phyloP scores from a whole-genome alignment of 2,113 vertebrate genomes.

The Alouatta palliata region DNA sequence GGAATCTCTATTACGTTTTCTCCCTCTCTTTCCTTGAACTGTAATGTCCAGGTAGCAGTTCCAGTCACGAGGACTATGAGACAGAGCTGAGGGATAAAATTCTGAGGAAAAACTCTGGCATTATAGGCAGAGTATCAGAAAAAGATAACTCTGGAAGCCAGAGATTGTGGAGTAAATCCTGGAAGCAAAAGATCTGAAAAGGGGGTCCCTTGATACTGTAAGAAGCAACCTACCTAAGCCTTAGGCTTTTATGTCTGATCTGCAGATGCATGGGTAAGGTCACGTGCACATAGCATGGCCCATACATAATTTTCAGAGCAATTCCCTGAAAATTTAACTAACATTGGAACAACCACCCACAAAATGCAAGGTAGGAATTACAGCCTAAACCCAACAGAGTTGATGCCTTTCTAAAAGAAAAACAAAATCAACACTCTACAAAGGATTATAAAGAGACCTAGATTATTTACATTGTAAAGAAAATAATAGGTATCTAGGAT shows the following conservation, averaged over 20 bases:
- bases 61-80: neutral
- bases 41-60: neutral
- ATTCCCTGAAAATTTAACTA: neutral
- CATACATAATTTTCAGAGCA: neutral
- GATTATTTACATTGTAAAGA: neutral
- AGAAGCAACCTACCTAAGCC: neutral
- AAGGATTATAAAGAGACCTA: neutral
- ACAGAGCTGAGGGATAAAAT: neutral
- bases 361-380: neutral
- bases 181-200: neutral
- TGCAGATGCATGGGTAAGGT: neutral
- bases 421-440: neutral
- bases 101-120: neutral
- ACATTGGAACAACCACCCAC: neutral
- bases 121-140: neutral
- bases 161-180: neutral
- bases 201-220: accelerated
- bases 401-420: neutral
- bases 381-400: neutral
- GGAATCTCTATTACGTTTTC: neutral
- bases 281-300: neutral
- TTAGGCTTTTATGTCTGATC: neutral
- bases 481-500: neutral
- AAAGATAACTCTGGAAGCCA: neutral
- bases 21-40: neutral